Base-by-base conservation (phyloP, 2,113 vertebrate genomes). In the Xiphophorus hellerii region DNA sequence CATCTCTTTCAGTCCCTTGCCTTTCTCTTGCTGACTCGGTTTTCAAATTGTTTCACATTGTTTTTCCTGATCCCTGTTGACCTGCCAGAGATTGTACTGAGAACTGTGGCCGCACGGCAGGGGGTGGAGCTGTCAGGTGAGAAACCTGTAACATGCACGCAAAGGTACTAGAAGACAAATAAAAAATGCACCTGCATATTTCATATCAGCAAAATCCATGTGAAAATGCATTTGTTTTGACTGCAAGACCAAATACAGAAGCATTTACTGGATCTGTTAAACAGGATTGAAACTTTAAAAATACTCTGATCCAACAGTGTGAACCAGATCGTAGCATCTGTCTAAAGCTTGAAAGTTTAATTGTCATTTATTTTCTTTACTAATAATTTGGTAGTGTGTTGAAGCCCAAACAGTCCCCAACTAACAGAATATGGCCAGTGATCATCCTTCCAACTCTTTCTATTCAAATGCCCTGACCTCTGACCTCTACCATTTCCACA, bases 41-140 rank as follows among this genome's bases (percentile, higher is more conserved):
- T 88, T 90, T 86, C 75, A 86, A 90, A 90, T 81, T 87, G 87
- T 92, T 90, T 84, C 74, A 73, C 79, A 82, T 88, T 90, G 86
- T 90, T 91, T 89, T 90, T 90, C 88, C 83, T 85, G 88, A 91
- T 90, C 77, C 69, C 10, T 28, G 84, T 91, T 82, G 71, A 85
- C 74, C 22, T 11, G 67, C 78, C 85, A 64, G 90, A 69, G 54
- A 65, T 77, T 86, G 66, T 39, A 71, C 85, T 68, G 73, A 70
- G 68, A 84, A 78, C 74, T 51, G 69, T 80, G 87, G 87, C 90
- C 30, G 87, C 91, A 91, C 87, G 89, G 76, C 88, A 93, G 81
- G 82, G 79, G 90, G 88, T 5, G 90, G 89, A 77, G 85, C 83
- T 78, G 72, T 71, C 68, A 87, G 87, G 71, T 84, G 76, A 90